A percentile compares a stretch with the other conserved stretches of the same genome.
phyloP scores from a whole-genome alignment of 1,140 invertebrate genomes.

The Bombyx mandarina region DNA sequence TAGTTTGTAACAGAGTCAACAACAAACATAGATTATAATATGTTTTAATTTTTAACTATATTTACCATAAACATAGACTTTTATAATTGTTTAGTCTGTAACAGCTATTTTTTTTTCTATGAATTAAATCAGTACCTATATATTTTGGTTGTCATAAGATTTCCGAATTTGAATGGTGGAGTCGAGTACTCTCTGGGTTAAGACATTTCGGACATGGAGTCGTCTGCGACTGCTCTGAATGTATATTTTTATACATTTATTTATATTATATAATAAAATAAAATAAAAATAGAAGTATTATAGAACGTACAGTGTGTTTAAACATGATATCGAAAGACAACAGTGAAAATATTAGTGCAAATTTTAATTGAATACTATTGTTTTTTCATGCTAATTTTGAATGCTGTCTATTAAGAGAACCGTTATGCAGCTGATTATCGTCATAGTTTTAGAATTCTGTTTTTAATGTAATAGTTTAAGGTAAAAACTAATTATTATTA shows the following conservation, averaged over 20 bases:
- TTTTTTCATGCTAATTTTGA: conserved; percentile 10
- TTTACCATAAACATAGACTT: not conserved
- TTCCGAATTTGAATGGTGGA: no score
- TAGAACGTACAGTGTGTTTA: conserved; percentile 19
- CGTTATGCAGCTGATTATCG: not conserved
- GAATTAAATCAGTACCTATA: not conserved
- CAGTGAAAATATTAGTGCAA: conserved; percentile 7
- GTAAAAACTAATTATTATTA: not conserved
- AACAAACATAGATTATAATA: not conserved
- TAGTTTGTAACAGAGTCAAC: not conserved
- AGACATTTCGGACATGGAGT: not conserved
- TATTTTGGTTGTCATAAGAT: not conserved
- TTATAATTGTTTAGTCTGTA: not conserved
- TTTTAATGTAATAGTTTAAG: not conserved
- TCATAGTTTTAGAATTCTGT: not conserved
- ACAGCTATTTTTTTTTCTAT: not conserved
- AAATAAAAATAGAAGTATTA: conserved; percentile 50
- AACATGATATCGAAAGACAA: conserved; percentile 22
- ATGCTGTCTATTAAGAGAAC: conserved; percentile 5
- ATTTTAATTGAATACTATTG: conserved; percentile 1
- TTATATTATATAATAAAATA: conserved; percentile 26
- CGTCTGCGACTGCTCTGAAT: conserved; percentile 25
- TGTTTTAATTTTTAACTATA: not conserved
- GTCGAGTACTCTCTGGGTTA: no score
- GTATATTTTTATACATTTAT: conserved; percentile 66